Evolutionary conservation across 2,797 vertebrate genomes (phyloP), one percentile per base, ranked within the genome.

Genomic region (Oreonectes daqikongensis): DNA sequence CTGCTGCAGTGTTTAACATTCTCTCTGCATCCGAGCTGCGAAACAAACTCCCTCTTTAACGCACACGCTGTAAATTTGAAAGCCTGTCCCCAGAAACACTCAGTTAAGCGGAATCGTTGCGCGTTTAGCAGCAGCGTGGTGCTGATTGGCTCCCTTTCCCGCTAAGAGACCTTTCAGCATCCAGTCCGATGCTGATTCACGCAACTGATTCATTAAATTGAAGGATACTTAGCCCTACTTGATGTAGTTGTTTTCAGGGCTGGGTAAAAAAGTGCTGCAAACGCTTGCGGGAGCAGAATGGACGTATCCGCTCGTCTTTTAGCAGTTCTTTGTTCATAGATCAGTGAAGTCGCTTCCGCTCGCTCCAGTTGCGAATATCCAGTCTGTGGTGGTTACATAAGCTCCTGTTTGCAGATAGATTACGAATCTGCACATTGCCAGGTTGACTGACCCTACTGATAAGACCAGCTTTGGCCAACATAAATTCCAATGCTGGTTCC

Each of bases 1-100:
- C 75, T 79, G 59, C 69, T 22, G n/a, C 35, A 26, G 72, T 74
- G 57, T 60, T 82, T 82, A 77, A 72, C 69, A 83, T 80, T 80
- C 69, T 61, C 63, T 30, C 75, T 63, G 60, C 69, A 68, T 75
- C 67, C 11, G 55, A 44, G 30, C 74, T 69, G 67, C 75, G 77
- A 72, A 59, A 83, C 80, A 75, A 83, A 69, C 44, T 69, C 69
- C 63, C 72, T 75, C 57, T 32, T 53, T 18, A 40, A 32, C 76
- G 70, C 68, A 66, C 77, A 68, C 61, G 63, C 69, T 59, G 42
- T 67, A 72, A 71, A 78, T 66, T 35, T 65, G 28, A 66, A 72
- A 48, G 18, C 77, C 57, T 59, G 52, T 66, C 69, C 52, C 40
- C 22, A 67, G 61, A 73, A 69, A 65, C 73, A 79, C 64, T 68